These are phyloP conservation scores for Mohoua ochrocephala DNA, from an alignment of 2,113 vertebrate genomes.

Conservation along the genomic window DNA sequence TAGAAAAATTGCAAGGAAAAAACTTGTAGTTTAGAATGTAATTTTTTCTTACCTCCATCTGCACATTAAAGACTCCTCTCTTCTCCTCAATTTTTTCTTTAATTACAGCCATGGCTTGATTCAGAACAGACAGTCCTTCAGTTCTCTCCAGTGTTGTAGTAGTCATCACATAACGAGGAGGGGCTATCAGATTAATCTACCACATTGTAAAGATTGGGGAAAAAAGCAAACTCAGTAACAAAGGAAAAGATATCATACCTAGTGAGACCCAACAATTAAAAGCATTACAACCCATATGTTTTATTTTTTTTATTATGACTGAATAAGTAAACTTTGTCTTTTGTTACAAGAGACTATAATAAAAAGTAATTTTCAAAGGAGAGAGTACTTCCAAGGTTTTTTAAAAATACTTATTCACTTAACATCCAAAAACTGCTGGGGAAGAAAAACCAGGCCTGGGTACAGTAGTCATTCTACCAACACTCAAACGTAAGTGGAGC, in stretches of 20 bases:
- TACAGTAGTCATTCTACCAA: neutral
- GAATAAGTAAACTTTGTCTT: neutral
- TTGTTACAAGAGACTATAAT: neutral
- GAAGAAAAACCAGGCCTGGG: neutral
- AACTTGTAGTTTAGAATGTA: neutral
- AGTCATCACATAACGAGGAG: slow-evolving; percentile 98
- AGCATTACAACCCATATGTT: neutral
- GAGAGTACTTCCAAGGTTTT: neutral
- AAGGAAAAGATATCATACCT: neutral
- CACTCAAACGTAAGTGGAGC: neutral
- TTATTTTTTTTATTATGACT: neutral
- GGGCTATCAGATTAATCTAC: slow-evolving; percentile 97
- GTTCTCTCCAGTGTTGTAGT: slow-evolving; percentile 97
- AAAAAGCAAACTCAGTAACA: neutral
- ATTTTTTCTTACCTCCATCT: slow-evolving; percentile 87
- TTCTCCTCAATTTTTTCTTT: slow-evolving; percentile 99
- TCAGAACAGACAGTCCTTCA: slow-evolving; percentile 94
- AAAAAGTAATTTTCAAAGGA: neutral
- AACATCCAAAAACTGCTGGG: neutral
- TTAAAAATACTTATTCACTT: neutral
- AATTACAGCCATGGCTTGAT: slow-evolving; percentile 97
- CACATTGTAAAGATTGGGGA: neutral
- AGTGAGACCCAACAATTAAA: neutral
- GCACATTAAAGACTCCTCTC: slow-evolving; percentile 95
- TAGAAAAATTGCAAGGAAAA: neutral